These are phyloP conservation scores for Acridotheres tristis DNA, from an alignment of 2,797 vertebrate genomes.

Conservation along the genomic window DNA sequence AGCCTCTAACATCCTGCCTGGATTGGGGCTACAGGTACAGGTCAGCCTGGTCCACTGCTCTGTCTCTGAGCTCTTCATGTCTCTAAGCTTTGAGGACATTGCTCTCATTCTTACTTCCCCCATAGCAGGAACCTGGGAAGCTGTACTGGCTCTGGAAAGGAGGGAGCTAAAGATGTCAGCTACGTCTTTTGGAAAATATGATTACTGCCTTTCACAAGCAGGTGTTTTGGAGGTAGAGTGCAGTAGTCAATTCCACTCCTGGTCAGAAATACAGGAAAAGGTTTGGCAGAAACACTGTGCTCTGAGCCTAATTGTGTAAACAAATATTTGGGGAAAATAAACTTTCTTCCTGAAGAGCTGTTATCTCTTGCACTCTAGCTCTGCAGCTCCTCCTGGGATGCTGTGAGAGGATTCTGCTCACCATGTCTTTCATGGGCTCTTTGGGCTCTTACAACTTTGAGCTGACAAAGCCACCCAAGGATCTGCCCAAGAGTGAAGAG, in stretches of 20 bases:
- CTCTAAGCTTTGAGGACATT: not conserved
- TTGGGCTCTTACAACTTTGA: not conserved
- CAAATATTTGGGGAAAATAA: not conserved
- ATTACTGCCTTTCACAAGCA: not conserved
- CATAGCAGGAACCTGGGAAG: not conserved
- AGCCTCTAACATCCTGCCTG: not conserved
- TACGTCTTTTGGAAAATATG: not conserved
- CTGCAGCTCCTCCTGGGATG: not conserved
- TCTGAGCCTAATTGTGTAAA: not conserved
- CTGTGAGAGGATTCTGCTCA: not conserved
- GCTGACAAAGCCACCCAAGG: not conserved
- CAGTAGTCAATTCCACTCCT: not conserved
- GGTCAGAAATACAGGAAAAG: not conserved
- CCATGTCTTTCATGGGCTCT: not conserved
- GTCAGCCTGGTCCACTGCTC: not conserved
- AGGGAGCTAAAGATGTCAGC: not conserved
- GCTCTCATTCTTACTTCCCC: not conserved
- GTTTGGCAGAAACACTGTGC: not conserved
- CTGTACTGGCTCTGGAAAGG: not conserved
- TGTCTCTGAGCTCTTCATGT: fast-evolving
- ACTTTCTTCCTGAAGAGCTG: not conserved
- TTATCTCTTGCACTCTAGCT: not conserved
- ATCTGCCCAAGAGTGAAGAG: not conserved
- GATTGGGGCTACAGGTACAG: not conserved
- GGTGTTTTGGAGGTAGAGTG: not conserved